These are phyloP conservation scores for Geococcyx californianus DNA, from an alignment of 2,113 vertebrate genomes.

Conservation along the genomic window DNA sequence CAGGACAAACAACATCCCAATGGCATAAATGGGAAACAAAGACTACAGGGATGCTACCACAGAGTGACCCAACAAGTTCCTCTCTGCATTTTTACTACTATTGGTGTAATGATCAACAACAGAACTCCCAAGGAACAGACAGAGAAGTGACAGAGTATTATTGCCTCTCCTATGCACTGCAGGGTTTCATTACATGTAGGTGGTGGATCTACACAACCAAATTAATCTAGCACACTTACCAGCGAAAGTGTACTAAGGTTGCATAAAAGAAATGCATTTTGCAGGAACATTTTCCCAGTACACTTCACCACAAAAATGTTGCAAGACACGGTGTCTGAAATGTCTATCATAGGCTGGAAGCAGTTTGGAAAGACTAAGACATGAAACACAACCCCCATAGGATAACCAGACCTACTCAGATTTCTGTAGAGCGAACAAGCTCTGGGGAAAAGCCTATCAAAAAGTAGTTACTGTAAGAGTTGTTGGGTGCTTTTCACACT, in stretches of 20 bases:
- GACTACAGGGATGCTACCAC: not conserved
- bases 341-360: not conserved
- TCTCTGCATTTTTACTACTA: not conserved
- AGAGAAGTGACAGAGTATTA: not conserved
- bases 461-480: not conserved
- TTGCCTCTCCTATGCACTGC: not conserved
- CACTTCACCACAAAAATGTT: not conserved
- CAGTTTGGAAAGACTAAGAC: not conserved
- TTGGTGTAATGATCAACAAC: not conserved
- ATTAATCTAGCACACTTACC: not conserved
- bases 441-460: not conserved
- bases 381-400: not conserved
- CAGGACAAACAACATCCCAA: not conserved
- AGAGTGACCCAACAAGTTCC: not conserved
- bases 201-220: not conserved
- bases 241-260: not conserved
- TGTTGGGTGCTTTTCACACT: not conserved
- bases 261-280: not conserved
- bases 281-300: not conserved
- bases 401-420: not conserved
- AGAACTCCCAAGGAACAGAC: not conserved
- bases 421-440: not conserved
- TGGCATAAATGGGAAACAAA: not conserved
- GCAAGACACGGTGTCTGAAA: not conserved
- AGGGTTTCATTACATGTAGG: not conserved